These are phyloP conservation scores for Capitella teleta DNA, from an alignment of 1,140 invertebrate genomes.

Conservation along the genomic window DNA sequence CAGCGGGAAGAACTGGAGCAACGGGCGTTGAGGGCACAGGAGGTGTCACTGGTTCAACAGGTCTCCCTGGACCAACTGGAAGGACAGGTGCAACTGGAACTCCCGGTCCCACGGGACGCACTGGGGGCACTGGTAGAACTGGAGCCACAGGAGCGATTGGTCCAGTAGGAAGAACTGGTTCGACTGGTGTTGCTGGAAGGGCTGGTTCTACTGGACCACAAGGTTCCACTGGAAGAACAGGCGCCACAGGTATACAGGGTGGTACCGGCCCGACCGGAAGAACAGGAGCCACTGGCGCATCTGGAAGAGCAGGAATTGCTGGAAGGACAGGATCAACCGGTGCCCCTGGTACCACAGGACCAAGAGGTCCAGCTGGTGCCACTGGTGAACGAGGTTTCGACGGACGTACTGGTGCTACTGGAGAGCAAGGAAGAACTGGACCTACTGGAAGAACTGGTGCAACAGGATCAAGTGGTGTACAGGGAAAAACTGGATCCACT, in stretches of 20 bases:
- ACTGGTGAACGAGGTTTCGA: neutral
- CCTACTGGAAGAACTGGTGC: slow-evolving; percentile 6
- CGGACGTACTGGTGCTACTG: slow-evolving; percentile 9
- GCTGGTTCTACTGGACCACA: neutral
- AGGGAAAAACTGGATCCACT: slow-evolving; percentile 4
- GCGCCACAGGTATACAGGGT: neutral
- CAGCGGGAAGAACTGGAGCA: neutral
- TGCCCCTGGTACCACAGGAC: slow-evolving; percentile 3
- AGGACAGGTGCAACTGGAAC: neutral
- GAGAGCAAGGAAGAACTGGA: neutral
- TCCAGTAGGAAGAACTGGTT: neutral
- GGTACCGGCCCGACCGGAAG: slow-evolving; percentile 3
- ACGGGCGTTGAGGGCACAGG: neutral
- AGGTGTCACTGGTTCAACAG: neutral
- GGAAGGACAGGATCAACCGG: slow-evolving; percentile 7
- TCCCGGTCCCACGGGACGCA: slow-evolving; percentile 1
- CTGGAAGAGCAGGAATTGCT: slow-evolving; percentile 3
- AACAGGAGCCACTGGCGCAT: neutral
- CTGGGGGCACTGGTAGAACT: slow-evolving; percentile 2
- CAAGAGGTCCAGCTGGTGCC: slow-evolving; percentile 5
- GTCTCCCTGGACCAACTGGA: slow-evolving; percentile 1
- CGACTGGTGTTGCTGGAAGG: neutral
- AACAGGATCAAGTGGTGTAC: slow-evolving; percentile 5
- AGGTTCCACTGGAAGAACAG: neutral
- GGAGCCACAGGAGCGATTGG: slow-evolving; percentile 13